These are phyloP conservation scores for Drosophila quinaria DNA, from an alignment of 2,888 invertebrate species.

Conservation along the genomic window DNA sequence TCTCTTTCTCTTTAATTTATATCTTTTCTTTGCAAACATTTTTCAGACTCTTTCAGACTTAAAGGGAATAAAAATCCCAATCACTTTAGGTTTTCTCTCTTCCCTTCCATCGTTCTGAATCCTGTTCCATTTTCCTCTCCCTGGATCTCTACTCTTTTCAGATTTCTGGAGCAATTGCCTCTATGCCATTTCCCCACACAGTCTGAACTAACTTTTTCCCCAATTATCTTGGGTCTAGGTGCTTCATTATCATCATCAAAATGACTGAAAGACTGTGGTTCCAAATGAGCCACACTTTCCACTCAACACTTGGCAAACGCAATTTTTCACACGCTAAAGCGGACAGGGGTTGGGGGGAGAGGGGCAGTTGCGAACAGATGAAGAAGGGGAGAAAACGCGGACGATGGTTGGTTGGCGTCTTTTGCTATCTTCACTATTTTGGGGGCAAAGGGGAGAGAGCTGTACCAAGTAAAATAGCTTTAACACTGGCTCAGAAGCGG, in stretches of 20 bases:
- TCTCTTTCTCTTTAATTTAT: too few relatives aligned
- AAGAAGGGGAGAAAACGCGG: not conserved
- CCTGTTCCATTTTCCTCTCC: not conserved
- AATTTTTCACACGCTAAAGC: slow-evolving; percentile 50
- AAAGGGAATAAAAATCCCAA: too few relatives aligned
- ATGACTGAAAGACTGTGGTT: slow-evolving; percentile 8
- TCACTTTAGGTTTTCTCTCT: not conserved
- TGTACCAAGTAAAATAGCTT: slow-evolving; percentile 11
- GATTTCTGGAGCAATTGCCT: not conserved
- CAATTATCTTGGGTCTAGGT: slow-evolving; percentile 16
- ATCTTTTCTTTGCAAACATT: too few relatives aligned
- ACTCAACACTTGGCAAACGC: slow-evolving; percentile 39
- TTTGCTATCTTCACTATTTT: slow-evolving; percentile 20
- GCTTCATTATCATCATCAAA: slow-evolving; percentile 28
- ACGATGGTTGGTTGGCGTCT: slow-evolving; percentile 14
- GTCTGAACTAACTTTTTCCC: not conserved
- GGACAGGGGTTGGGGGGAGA: not conserved
- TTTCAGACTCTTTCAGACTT: too few relatives aligned
- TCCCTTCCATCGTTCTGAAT: too few relatives aligned
- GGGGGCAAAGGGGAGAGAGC: not conserved
- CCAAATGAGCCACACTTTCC: slow-evolving; percentile 37
- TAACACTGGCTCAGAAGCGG: not conserved
- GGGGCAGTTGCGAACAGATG: not conserved
- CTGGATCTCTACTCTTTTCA: not conserved
- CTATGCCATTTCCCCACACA: not conserved